phyloP scores from a whole-genome alignment of 1,140 invertebrate species.

The Tigriopus japonicus region DNA sequence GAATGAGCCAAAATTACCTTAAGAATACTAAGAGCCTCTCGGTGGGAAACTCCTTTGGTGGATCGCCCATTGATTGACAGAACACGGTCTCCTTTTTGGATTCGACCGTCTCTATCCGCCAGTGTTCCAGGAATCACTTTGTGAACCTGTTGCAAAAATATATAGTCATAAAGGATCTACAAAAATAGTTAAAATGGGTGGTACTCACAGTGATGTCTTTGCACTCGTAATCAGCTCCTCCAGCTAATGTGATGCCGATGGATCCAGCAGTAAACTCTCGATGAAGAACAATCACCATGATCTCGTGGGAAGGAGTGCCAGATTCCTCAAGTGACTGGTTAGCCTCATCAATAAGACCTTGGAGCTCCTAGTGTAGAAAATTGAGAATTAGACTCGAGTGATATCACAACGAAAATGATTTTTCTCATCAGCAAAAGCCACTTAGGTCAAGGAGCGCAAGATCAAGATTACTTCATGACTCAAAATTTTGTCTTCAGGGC shows the following conservation, averaged over 20 bases:
- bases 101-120: slow-evolving; percentile 58
- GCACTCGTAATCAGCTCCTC: slow-evolving; percentile 66
- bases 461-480: neutral
- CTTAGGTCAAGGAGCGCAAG: neutral
- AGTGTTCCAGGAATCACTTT: slow-evolving; percentile 62
- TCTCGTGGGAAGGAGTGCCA: slow-evolving; percentile 30
- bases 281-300: slow-evolving; percentile 39
- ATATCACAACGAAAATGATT: too few relatives aligned
- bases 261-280: slow-evolving; percentile 43
- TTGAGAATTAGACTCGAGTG: too few relatives aligned
- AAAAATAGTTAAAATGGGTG: too few relatives aligned
- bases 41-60: slow-evolving; percentile 57
- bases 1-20: slow-evolving; percentile 36
- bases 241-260: slow-evolving; percentile 65
- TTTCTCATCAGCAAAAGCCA: too few relatives aligned
- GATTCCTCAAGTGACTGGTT: slow-evolving; percentile 37
- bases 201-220: slow-evolving; percentile 64
- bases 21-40: slow-evolving; percentile 58
- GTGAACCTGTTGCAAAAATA: slow-evolving; percentile 66
- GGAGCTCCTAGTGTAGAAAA: slow-evolving; percentile 28
- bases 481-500: neutral
- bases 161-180: neutral
- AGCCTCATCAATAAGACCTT: slow-evolving; percentile 40
- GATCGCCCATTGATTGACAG: slow-evolving; percentile 69
- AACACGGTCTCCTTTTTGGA: slow-evolving; percentile 69